Evolutionary conservation across 2,113 vertebrate species (phyloP), one percentile per base, ranked within the genome.

Genomic region (Oplegnathus fasciatus): DNA sequence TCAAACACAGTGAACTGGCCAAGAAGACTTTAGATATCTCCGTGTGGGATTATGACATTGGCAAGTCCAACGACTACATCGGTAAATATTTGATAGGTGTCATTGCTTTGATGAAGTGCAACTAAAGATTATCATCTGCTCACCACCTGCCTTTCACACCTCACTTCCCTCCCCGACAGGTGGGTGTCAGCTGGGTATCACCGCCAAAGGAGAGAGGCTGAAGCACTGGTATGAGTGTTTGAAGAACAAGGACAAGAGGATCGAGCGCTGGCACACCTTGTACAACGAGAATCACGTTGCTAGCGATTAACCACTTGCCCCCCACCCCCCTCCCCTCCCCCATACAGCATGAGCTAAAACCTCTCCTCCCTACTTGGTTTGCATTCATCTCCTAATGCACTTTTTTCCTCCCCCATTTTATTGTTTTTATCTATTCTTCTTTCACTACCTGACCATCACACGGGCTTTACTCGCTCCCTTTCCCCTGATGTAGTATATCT

Each of bases 181-280:
- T 82, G 96, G 98, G 2, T 99, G 98, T 87, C 98, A 98, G 91
- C 95, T 99, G 48, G 98, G 98, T 32, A 99, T 99, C 91, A 98
- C 96, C 0, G 98, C 98, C 42, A 99, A 99, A 89, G 98, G 98
- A 1, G 98, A 99, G 89, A 92, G 97, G 82, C 96, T 99, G 92
- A 99, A 99, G 95, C 98, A 99, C 94, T 99, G 98, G 98, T 99
- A 99, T 0, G 98, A 99, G 88, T 99, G 98, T 62, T 81, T 99
- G 94, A 99, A 99, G 95, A 99, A 99, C 95, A 99, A 99, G 92
- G 98, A 99, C 94, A 98, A 99, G 97, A 98, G 95, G 94, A 98
- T 99, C 0, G 98, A 99, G 86, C 98, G 98, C 88, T 99, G 98
- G 98, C 98, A 99, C 93, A 98, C 97, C 75, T 95, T 99, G 75